A percentile compares a stretch with the other conserved stretches of the same genome.
These are phyloP conservation scores for Radopholus similis DNA, from an alignment of 1,140 invertebrate species.

Conservation along the genomic window DNA sequence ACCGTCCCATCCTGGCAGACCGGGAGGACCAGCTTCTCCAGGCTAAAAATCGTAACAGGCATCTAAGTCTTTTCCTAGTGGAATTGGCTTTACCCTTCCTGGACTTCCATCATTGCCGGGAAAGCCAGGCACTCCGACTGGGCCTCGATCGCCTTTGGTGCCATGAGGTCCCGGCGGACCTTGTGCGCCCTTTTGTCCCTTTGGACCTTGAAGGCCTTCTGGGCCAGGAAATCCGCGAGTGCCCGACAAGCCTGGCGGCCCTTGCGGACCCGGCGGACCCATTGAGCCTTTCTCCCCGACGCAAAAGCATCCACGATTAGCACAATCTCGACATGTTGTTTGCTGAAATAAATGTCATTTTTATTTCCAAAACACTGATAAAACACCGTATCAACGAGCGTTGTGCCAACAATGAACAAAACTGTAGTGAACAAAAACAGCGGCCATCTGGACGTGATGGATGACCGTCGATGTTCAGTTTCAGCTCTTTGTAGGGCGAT, in stretches of 20 bases:
- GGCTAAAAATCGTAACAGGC: conserved; percentile 18
- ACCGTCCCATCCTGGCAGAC: conserved; percentile 58
- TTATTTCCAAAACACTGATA: not conserved
- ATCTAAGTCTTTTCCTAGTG: not conserved
- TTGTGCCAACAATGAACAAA: conserved; percentile 7
- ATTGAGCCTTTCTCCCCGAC: conserved; percentile 57
- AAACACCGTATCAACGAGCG: conserved; percentile 12
- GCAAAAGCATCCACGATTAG: conserved; percentile 58
- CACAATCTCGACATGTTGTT: conserved; percentile 55
- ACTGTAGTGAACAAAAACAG: not conserved
- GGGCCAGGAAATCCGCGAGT: conserved; percentile 58
- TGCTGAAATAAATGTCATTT: conserved; percentile 47
- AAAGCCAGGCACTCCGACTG: conserved; percentile 55
- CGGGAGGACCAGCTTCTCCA: conserved; percentile 58
- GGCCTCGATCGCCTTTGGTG: conserved; percentile 52
- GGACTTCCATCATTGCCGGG: conserved; percentile 56
- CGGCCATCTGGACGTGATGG: not conserved
- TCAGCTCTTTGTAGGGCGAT: too few relatives aligned
- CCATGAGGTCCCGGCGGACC: conserved; percentile 50
- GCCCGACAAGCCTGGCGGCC: conserved; percentile 49
- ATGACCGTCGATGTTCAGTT: too few relatives aligned
- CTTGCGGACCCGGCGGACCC: conserved; percentile 59
- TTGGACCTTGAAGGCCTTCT: conserved; percentile 55
- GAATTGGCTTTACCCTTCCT: conserved; percentile 25
- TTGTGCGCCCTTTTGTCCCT: conserved; percentile 47